Evolutionary conservation across 2,797 vertebrate genomes (phyloP).

Genomic region (Platalea minor): DNA sequence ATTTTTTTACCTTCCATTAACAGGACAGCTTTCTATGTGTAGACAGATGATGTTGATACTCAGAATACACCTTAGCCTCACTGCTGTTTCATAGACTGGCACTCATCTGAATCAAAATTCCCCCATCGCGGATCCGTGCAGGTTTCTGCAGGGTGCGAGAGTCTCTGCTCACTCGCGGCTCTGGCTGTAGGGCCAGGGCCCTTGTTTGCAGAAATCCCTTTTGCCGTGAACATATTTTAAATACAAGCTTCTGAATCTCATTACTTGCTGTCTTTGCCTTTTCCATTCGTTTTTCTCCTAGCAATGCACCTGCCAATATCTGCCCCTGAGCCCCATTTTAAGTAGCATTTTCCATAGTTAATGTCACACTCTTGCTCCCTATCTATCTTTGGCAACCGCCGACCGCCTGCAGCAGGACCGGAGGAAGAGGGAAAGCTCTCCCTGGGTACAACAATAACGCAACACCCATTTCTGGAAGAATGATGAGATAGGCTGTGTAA

Average conservation of each 20-base stretch:
- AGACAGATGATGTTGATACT: not conserved
- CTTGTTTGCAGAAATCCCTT: not conserved
- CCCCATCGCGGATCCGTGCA: rapidly evolving
- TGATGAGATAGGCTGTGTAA: constrained; percentile 45
- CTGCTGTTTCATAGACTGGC: not conserved
- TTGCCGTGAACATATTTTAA: not conserved
- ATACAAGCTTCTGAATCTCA: constrained; percentile 6
- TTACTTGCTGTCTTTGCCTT: constrained; percentile 15
- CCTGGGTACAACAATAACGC: constrained; percentile 23
- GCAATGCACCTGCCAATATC: constrained; percentile 52
- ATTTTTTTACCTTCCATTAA: not conserved
- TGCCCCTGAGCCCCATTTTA: constrained; percentile 47
- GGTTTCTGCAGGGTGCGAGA: not conserved
- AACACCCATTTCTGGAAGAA: constrained; percentile 53
- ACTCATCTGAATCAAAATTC: not conserved
- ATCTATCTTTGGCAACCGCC: constrained; percentile 24
- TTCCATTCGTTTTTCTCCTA: constrained; percentile 30
- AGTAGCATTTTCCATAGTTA: constrained; percentile 51
- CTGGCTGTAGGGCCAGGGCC: not conserved
- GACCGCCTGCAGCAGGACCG: constrained; percentile 34
- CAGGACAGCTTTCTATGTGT: not conserved
- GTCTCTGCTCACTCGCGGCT: rapidly evolving
- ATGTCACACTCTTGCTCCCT: constrained; percentile 34
- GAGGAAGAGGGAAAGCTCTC: constrained; percentile 30
- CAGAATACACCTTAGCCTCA: not conserved